A percentile compares a stretch with the other conserved stretches of the same genome.
phyloP scores from a whole-genome alignment of 2,888 invertebrate species.

The Stratiomys singularior region DNA sequence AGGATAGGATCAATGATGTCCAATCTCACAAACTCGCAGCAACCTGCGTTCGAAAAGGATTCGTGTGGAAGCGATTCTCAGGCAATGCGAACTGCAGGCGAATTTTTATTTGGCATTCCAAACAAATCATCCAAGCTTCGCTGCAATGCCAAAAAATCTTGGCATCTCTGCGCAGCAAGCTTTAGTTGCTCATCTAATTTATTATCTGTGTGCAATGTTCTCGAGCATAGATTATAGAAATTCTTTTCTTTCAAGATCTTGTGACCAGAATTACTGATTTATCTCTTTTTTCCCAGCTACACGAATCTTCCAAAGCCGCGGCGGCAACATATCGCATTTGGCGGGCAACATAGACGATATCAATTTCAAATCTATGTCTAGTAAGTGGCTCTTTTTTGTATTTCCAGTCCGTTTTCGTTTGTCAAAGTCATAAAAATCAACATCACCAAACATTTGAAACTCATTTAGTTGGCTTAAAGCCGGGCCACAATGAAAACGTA shows the following conservation, averaged over 20 bases:
- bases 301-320: neutral
- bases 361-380: neutral
- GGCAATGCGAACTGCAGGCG: too few relatives aligned
- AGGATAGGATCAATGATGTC: too few relatives aligned
- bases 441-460: neutral
- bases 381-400: neutral
- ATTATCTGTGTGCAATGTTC: too few relatives aligned
- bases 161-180: too few relatives aligned
- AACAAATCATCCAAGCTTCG: too few relatives aligned
- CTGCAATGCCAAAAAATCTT: too few relatives aligned
- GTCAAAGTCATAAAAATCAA: slow-evolving; percentile 7
- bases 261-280: neutral
- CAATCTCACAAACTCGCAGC: too few relatives aligned
- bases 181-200: too few relatives aligned
- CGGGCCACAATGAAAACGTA: neutral
- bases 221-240: neutral
- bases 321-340: neutral
- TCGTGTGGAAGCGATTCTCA: too few relatives aligned
- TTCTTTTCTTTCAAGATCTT: neutral
- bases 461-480: neutral
- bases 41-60: too few relatives aligned
- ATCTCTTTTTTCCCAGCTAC: neutral
- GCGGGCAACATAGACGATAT: too few relatives aligned
- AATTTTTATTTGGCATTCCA: too few relatives aligned
- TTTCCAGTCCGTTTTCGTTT: neutral